Base-by-base conservation (phyloP, 2,797 vertebrate genomes). In the Limosa lapponica region DNA sequence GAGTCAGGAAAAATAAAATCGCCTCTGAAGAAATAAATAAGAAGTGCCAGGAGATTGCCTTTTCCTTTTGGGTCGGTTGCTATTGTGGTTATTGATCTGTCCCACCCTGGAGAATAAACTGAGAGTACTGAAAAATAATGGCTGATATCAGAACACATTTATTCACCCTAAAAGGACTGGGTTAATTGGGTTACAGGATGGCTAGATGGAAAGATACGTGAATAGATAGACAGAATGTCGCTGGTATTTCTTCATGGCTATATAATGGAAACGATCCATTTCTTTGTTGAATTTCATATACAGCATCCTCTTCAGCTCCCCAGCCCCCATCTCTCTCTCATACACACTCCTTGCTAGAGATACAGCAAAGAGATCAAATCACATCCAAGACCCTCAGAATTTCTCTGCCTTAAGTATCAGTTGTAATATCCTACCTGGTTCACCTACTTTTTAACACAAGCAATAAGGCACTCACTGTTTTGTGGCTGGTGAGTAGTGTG, bases 131-230 rank as follows among this genome's bases (percentile, higher is more conserved):
- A 85, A 95, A 96, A 94, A 82, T 86, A 93, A 97, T 69, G 87
- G 74, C 85, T 93, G 65, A 67, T 95, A 75, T 84, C 77, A 90
- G 59, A 75, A 70, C 36, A 44, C n/a, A 69, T 81, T 44, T 89
- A 95, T 92, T 92, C 82, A 85, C 70, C 88, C 92, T 97, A 95
- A 95, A 97, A 91, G 72, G 73, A 74, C 69, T 43, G 54, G 84
- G 67, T 86, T 95, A 96, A 95, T 94, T 95, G 57, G 82, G 90
- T 93, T 96, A 93, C 52, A 75, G 71, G 70, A 77, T 82, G 67
- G 46, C 39, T 91, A 91, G 88, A 95, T 84, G 82, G 82, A 25
- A 71, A 94, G 91, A 86, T 91, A 85, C 2, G 14, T 70, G 78
- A 65, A 88, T 23, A 84, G 58, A 73, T 39, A 94, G 75, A 72